These are phyloP conservation scores for Calycopis cecrops DNA, from an alignment of 1,140 invertebrate species.

Conservation along the genomic window DNA sequence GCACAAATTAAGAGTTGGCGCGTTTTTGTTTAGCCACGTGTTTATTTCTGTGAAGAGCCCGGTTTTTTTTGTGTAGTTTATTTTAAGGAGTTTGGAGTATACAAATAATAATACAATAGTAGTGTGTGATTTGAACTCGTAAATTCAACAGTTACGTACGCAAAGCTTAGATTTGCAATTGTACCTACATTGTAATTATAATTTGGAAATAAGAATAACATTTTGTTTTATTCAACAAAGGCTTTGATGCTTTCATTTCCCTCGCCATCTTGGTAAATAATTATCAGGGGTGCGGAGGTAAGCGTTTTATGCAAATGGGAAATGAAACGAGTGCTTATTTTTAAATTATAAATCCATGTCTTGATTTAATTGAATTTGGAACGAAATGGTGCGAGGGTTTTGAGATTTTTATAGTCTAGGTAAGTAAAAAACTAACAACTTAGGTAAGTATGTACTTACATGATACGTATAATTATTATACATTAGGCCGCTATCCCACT, in stretches of 20 bases:
- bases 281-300: background rate
- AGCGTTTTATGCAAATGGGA: slow-evolving; percentile 6
- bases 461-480: no score
- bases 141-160: no score
- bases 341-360: slow-evolving; percentile 5
- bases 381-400: no score
- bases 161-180: no score
- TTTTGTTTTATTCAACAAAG: slow-evolving; percentile 2
- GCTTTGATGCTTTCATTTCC: background rate
- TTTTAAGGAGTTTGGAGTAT: no score
- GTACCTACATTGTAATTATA: background rate
- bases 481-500: no score
- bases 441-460: no score
- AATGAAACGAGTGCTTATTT: slow-evolving; percentile 6
- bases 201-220: background rate
- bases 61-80: slow-evolving; percentile 27
- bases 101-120: no score
- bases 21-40: slow-evolving; percentile 44
- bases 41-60: slow-evolving; percentile 48
- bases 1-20: slow-evolving; percentile 55
- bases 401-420: no score
- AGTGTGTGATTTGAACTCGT: background rate
- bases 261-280: background rate
- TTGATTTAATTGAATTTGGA: background rate
- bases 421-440: no score